phyloP scores from a whole-genome alignment of 2,113 vertebrate species.

The Bubo blakistoni region DNA sequence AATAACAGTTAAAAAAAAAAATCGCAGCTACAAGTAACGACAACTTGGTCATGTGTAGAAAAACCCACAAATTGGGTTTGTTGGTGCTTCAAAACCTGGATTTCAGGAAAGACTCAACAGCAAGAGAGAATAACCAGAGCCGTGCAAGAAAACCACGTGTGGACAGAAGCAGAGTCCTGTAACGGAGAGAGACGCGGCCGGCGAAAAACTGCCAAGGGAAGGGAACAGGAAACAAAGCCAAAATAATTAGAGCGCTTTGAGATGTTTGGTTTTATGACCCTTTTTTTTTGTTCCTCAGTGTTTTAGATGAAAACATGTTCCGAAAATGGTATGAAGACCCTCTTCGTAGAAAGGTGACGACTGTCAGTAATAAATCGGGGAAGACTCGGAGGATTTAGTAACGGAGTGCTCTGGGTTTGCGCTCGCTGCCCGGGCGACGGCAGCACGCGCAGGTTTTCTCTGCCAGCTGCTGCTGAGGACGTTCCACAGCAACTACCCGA shows the following conservation, averaged over 20 bases:
- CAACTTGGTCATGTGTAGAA: background rate
- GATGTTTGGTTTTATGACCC: background rate
- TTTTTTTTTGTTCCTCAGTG: too few relatives aligned
- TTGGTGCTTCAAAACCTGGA: background rate
- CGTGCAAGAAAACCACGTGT: rapidly evolving
- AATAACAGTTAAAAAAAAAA: background rate
- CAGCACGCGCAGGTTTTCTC: background rate
- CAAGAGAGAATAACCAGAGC: background rate
- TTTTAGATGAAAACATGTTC: background rate
- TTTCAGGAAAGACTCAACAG: background rate
- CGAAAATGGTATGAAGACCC: background rate
- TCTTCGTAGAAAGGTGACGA: background rate
- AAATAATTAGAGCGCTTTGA: background rate
- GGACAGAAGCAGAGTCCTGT: background rate
- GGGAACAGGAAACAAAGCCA: background rate
- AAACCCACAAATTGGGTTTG: background rate
- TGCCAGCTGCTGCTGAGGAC: background rate
- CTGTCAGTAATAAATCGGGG: too few relatives aligned
- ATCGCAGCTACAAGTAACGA: background rate
- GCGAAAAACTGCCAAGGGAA: background rate
- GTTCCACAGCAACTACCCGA: background rate
- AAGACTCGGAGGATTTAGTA: background rate
- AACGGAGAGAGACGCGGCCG: rapidly evolving
- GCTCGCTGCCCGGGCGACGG: background rate
- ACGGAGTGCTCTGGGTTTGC: too few relatives aligned